Base-by-base conservation (phyloP, 2,113 vertebrate species). In the Mirounga angustirostris region DNA sequence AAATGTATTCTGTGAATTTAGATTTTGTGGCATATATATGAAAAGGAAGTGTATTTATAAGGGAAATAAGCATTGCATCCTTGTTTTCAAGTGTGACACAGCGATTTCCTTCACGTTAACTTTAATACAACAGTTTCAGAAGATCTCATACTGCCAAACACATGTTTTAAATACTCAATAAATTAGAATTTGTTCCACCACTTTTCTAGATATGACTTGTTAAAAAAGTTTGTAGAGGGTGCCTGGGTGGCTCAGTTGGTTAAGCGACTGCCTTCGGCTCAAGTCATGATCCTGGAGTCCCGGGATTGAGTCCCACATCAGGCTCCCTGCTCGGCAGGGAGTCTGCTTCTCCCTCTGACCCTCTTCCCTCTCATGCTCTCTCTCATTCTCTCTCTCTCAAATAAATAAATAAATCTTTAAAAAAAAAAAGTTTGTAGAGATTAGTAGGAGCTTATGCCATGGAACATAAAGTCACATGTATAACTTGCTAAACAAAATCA, bases 71-170 rank as follows among this genome's bases (percentile, higher is more conserved):
- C 81, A 92, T 96, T 90, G 33, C 9, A 94, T 81, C 21, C 69
- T 95, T 94, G 74, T 80, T 97, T 97, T 97, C 79, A 85, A 91
- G 50, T 74, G 52, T 92, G 65, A 58, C 36, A 56, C 3, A 80
- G 89, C 69, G 52, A 92, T 52, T 97, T 82, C 15, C 40, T 86
- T 89, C 18, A 46, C 80, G 26, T 80, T 91, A 88, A 92, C 7
- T 33, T 43, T 40, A 86, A 82, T 33, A 33, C 22, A 79, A 52
- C 63, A 92, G 22, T 67, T 16, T 74, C 80, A 63, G 8, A 93
- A 78, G 40, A 58, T 61, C 40, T 82, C 26, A 54, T 40, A 54
- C 36, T 97, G 93, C 63, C 83, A 98, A 61, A 46, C 52, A 2
- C 16, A 91, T 21, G 19, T 73, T 94, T 91, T 92, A 98, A 95